Evolutionary conservation across 2,797 vertebrate genomes (phyloP).

Genomic region (Trichosurus vulpecula): DNA sequence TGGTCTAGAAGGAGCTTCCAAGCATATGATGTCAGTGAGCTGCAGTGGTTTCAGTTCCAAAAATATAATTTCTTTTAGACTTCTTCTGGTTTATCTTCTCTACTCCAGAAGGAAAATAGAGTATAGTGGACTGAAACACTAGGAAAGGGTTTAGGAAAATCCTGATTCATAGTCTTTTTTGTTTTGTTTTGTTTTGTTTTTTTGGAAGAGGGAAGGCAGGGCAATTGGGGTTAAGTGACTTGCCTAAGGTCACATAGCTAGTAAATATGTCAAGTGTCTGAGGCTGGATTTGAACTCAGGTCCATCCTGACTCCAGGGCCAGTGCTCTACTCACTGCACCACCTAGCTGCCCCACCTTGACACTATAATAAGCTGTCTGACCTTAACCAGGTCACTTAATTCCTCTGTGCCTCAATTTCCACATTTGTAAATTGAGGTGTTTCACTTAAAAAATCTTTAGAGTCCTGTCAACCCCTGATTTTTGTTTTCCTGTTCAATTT

Average conservation of each 20-base stretch:
- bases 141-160: background rate
- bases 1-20: background rate
- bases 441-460: background rate
- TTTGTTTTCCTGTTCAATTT: too few species aligned
- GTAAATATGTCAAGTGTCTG: too few species aligned
- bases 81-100: background rate
- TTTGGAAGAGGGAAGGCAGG: too few species aligned
- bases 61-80: background rate
- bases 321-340: too few species aligned
- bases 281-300: too few species aligned
- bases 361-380: background rate
- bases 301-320: too few species aligned
- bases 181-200: too few species aligned
- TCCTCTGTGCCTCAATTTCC: background rate
- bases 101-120: background rate
- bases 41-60: background rate
- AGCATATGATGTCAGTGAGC: background rate
- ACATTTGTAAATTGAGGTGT: background rate
- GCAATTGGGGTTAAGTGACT: too few species aligned
- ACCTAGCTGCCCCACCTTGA: too few species aligned
- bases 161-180: background rate
- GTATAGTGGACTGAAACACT: background rate
- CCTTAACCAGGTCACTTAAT: background rate
- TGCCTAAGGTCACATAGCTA: too few species aligned
- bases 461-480: background rate